Base-by-base conservation (phyloP, 2,113 vertebrate species). In the Electrona antarctica region DNA sequence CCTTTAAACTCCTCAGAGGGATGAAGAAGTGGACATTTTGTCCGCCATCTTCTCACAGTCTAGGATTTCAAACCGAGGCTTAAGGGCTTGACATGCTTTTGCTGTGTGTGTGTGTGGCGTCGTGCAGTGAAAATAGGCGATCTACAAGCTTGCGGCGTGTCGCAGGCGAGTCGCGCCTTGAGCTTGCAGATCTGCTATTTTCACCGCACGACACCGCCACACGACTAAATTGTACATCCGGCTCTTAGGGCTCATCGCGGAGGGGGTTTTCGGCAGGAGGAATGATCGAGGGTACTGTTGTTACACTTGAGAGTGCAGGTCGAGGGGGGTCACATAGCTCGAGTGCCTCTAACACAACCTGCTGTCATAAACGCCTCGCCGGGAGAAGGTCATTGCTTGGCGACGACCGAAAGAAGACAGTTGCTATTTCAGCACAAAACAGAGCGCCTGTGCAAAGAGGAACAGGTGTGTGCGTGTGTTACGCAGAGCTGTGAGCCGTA, bases 281-380 rank as follows among this genome's bases (percentile, higher is more conserved):
- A 64, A 68, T 67, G 54, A 21, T 2, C 21, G 21, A 79, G 6
- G 46, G 56, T 15, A 11, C 54, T 66, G 55, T 52, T 75, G 74
- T 64, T 61, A 52, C 52, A 50, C 54, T 48, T 0, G 7, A 64
- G 61, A 11, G 50, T 45, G 66, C 33, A 70, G 64, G 70, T 47
- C 28, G 0, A 28, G 41, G 33, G 64, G 51, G 60, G 69, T 80
- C 72, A 48, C 74, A 74, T 63, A 64, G 59, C 67, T 68, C 14
- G 50, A 81, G 79, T 7, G 65, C 76, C 70, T 72, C 69, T 75
- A 74, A 66, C 66, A 74, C 70, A 81, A 84, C 79, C 64, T 77
- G 70, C 74, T 45, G 62, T 73, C 69, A 75, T 88, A 69, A 88
- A 87, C 88, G 76, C 83, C 79, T 83, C 71, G 2, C 5, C 7